Base-by-base conservation (phyloP, 2,797 vertebrate species). In the Petrocephalus schoutedeni region DNA sequence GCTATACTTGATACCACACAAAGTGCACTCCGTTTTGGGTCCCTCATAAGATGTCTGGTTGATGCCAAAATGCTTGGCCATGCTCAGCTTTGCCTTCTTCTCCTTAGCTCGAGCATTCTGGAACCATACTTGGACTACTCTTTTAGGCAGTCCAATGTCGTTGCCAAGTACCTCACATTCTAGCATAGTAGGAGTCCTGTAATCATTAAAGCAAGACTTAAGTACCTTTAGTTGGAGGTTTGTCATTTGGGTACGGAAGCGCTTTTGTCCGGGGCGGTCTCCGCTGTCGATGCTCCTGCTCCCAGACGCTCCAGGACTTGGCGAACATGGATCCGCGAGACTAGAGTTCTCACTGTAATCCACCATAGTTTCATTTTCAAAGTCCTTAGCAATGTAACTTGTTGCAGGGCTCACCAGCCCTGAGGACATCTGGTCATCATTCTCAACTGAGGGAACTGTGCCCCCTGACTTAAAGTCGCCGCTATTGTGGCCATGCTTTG, bases 101-200 rank as follows among this genome's bases (percentile, higher is more conserved):
- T 99, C 98, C 94, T 99, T 99, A 51, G 98, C 98, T 92, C 98
- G 96, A 88, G 98, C 98, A 94, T 99, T 99, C 95, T 99, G 98
- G 96, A 99, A 99, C 98, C 98, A 99, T 93, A 99, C 98, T 95
- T 99, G 98, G 94, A 99, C 98, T 88, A 99, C 98, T 96, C 98
- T 97, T 96, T 99, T 99, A 96, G 98, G 98, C 96, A 99, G 97
- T 96, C 98, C 98, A 93, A 99, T 99, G 19, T 99, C 98, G 95
- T 98, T 99, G 93, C 98, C 98, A 92, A 99, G 97, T 92, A 99
- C 98, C 94, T 99, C 98, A 94, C 98, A 99, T 95, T 99, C 98
- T 93, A 99, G 94, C 98, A 99, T 99, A 67, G 98, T 99, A 32
- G 98, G 98, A 3, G 98, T 99, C 95, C 98, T 96, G 92, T 99